Evolutionary conservation across 2,888 invertebrate species (phyloP).

Genomic region (Amblyjoppa fuscipennis): DNA sequence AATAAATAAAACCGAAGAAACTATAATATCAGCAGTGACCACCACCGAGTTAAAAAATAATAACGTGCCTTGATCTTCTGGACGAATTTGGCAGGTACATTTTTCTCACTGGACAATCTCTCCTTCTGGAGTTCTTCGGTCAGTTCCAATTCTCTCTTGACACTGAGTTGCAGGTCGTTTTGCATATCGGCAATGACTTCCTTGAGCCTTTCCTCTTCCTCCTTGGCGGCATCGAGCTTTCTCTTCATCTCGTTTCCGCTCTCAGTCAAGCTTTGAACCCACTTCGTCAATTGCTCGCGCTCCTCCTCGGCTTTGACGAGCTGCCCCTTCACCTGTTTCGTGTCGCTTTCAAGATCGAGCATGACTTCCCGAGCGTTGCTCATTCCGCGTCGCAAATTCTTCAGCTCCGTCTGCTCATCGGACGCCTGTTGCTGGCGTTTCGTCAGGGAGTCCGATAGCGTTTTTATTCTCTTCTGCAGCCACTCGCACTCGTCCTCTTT

Average conservation of each 20-base stretch:
- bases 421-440: conserved; percentile 77
- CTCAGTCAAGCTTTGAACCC: conserved; percentile 88
- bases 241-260: conserved; percentile 89
- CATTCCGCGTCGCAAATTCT: conserved; percentile 76
- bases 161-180: conserved; percentile 70
- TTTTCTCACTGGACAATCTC: conserved; percentile 82
- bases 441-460: conserved; percentile 78
- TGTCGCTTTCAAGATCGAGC: conserved; percentile 79
- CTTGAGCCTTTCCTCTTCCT: conserved; percentile 83
- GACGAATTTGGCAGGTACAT: conserved; percentile 80
- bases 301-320: conserved; percentile 74
- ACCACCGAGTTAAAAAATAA: background rate
- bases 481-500: conserved; percentile 87
- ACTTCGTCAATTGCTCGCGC: conserved; percentile 71
- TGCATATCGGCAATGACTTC: conserved; percentile 77
- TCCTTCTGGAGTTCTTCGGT: conserved; percentile 73
- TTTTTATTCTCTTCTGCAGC: conserved; percentile 86
- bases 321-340: conserved; percentile 76
- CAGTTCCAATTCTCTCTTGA: conserved; percentile 74
- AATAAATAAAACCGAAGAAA: too few species aligned
- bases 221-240: conserved; percentile 80
- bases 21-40: background rate
- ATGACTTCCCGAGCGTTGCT: conserved; percentile 78
- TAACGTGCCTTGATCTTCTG: conserved; percentile 82
- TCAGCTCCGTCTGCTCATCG: conserved; percentile 76